A percentile compares a stretch with the other conserved stretches of the same genome.
phyloP scores from a whole-genome alignment of 1,140 invertebrate species.

The Sycophaga agraensis region DNA sequence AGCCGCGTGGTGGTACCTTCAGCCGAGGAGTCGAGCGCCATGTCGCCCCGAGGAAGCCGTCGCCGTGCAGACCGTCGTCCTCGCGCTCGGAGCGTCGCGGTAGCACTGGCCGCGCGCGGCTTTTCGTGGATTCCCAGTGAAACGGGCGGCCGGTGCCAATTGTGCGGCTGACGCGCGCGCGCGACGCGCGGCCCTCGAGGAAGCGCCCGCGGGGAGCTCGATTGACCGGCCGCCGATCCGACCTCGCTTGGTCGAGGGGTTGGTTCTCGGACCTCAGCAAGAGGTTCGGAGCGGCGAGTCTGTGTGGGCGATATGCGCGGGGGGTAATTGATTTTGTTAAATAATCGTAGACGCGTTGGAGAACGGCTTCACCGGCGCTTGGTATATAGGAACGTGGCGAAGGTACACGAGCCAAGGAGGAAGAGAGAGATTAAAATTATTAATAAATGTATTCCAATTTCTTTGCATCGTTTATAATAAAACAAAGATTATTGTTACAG shows the following conservation, averaged over 20 bases:
- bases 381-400: neutral
- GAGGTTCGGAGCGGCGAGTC: neutral
- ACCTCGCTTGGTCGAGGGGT: neutral
- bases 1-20: no score
- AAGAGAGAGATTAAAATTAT: conserved; percentile 7
- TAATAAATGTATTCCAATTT: neutral
- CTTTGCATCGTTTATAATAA: no score
- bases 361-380: no score
- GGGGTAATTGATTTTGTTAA: no score
- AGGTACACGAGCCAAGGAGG: conserved; percentile 2
- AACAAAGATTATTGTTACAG: no score
- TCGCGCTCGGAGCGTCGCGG: conserved; percentile 19
- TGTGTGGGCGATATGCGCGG: neutral
- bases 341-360: no score
- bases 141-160: conserved; percentile 5
- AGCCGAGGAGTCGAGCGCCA: conserved; percentile 24
- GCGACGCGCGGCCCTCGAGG: neutral
- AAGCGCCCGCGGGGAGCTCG: neutral
- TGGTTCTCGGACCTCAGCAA: neutral
- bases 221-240: neutral
- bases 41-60: neutral
- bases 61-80: neutral
- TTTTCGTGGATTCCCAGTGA: neutral
- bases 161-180: neutral
- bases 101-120: conserved; percentile 11